phyloP scores from a whole-genome alignment of 1,140 invertebrate species.

The Trichogramma pretiosum region DNA sequence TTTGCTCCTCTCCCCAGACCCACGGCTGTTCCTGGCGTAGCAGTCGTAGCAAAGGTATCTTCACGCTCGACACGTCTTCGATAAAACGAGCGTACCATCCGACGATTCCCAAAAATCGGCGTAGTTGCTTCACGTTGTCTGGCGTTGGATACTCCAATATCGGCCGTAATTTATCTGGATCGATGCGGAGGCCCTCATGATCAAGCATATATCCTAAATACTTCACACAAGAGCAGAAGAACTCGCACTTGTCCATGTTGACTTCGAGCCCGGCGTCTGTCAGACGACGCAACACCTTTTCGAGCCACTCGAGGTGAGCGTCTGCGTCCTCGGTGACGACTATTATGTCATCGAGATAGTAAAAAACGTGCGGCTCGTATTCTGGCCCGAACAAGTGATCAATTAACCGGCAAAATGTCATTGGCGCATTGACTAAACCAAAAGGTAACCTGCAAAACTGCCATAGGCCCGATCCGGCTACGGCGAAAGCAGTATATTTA shows the following conservation, averaged over 20 bases:
- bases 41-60: neutral
- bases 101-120: too few relatives aligned
- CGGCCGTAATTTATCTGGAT: neutral
- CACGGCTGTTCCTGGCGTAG: neutral
- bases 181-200: neutral
- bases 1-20: slow-evolving; percentile 3
- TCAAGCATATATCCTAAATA: slow-evolving; percentile 5
- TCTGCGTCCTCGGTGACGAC: slow-evolving; percentile 29
- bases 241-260: slow-evolving; percentile 28
- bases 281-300: neutral
- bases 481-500: slow-evolving; percentile 41
- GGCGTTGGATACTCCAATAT: too few relatives aligned
- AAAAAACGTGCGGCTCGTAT: slow-evolving; percentile 23
- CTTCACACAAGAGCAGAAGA: slow-evolving; percentile 10
- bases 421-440: too few relatives aligned
- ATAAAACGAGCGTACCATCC: too few relatives aligned
- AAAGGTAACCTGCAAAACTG: slow-evolving; percentile 41
- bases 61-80: neutral
- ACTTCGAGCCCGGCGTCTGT: slow-evolving; percentile 7
- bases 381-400: slow-evolving; percentile 31
- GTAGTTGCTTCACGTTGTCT: too few relatives aligned
- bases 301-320: slow-evolving; percentile 23
- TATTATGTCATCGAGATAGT: too few relatives aligned
- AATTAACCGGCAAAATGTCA: slow-evolving; percentile 35
- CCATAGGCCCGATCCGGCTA: slow-evolving; percentile 33